Evolutionary conservation across 2,113 vertebrate genomes (phyloP), one percentile per base, ranked within the genome.

Genomic region (Fukomys damarensis): DNA sequence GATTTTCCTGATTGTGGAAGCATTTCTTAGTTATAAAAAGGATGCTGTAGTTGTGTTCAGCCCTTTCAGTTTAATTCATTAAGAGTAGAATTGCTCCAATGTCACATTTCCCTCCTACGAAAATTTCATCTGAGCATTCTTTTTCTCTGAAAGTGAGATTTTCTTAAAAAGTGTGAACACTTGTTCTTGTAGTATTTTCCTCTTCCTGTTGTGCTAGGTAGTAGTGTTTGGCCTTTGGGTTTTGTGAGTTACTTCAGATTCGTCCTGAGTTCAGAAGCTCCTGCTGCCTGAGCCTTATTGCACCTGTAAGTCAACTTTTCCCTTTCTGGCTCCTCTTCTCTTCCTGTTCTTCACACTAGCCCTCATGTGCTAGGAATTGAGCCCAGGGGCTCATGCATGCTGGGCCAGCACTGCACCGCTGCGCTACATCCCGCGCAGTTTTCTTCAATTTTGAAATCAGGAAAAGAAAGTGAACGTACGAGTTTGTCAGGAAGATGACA

Each of bases 51-150:
- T 54, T 95, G 32, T 93, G 38, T 85, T 87, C 32, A 77, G 0
- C 19, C 28, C 13, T 96, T 96, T 89, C 41, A 86, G 6, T 88
- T 77, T 93, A 52, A 76, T 54, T 88, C 85, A 97, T 93, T 96
- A 72, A 89, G 2, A 89, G 70, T 89, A 24, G 82, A 94, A 80
- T 80, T 97, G 79, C 19, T 91, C 32, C 28, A 94, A 7, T 85
- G 88, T 95, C n/a, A 82, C 7, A 0, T 92, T 58, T 96, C 12
- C 30, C 41, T 76, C 72, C 54, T 74, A 86, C 54, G 80, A 93
- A 96, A 74, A 91, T 86, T 81, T 66, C 52, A 88, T 7, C 88
- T 70, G 59, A 85, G 72, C 65, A 41, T 32, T 32, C 63, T 68
- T 96, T 83, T 49, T 20, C 6, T 43, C 24, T 20, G 54, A 63